Evolutionary conservation across 2,888 invertebrate species (phyloP).

Genomic region (Heliconius ethilla): DNA sequence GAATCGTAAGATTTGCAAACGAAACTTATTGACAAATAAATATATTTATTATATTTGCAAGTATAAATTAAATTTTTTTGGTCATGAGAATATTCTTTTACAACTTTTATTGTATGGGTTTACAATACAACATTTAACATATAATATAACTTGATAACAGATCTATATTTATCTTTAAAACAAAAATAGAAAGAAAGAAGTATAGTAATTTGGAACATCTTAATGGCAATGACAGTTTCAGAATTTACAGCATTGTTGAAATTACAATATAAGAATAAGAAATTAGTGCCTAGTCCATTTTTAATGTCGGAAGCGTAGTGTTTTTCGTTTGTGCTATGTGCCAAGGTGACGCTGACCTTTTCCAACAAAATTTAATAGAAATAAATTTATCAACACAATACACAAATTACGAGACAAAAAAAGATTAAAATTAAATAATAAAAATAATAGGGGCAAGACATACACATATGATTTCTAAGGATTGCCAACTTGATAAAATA

Average conservation of each 20-base stretch:
- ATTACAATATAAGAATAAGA: too few species aligned
- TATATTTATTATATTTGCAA: constrained; percentile 8
- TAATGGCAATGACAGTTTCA: background rate
- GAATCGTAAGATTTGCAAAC: too few species aligned
- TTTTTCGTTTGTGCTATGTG: background rate
- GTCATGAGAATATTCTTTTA: background rate
- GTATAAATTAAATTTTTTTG: background rate
- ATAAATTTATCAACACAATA: background rate
- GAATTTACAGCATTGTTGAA: background rate
- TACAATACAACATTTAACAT: too few species aligned
- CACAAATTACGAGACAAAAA: too few species aligned
- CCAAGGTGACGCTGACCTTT: constrained; percentile 15
- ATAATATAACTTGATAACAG: too few species aligned
- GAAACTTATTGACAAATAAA: constrained; percentile 23
- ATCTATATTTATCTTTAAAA: too few species aligned
- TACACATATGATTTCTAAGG: too few species aligned
- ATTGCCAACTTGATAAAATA: too few species aligned
- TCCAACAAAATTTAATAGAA: background rate
- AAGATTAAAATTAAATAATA: too few species aligned
- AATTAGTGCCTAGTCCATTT: background rate
- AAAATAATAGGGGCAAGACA: too few species aligned
- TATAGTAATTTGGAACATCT: too few species aligned
- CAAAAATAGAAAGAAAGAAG: too few species aligned
- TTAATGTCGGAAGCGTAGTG: background rate
- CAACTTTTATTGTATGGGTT: background rate